Conservation (phyloP, 2,113 vertebrate species). For the Amia ocellicauda region DNA sequence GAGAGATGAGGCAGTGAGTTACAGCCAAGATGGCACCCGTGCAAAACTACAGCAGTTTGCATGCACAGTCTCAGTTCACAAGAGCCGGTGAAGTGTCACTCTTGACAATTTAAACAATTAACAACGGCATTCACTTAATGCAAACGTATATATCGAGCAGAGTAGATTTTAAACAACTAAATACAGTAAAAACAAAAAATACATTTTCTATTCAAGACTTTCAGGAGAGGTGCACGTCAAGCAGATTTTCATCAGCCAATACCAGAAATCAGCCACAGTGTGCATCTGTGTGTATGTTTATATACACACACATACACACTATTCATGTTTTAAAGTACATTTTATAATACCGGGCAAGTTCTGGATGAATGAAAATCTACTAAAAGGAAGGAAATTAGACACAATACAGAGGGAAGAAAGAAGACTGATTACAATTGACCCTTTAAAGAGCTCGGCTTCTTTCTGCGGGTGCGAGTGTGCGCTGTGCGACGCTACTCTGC, state of each 20-base stretch:
- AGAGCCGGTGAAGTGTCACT: slow-evolving; percentile 6
- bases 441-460: background rate
- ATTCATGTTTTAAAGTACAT: slow-evolving; percentile 2
- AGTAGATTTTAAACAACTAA: too few species aligned
- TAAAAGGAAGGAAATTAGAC: background rate
- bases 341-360: slow-evolving; percentile 1
- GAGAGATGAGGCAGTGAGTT: slow-evolving; percentile 15
- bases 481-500: too few species aligned
- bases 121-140: too few species aligned
- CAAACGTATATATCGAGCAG: too few species aligned
- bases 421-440: slow-evolving; percentile 3
- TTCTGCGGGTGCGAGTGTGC: background rate
- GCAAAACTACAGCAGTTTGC: slow-evolving; percentile 17
- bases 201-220: background rate
- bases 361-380: background rate
- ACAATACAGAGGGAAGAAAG: slow-evolving; percentile 12
- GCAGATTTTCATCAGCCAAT: slow-evolving; percentile 3
- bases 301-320: too few species aligned
- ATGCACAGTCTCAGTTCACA: slow-evolving; percentile 15
- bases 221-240: background rate
- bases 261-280: background rate
- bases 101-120: background rate
- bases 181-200: too few species aligned
- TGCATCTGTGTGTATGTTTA: background rate
- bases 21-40: slow-evolving; percentile 25